Evolutionary conservation across 2,888 invertebrate genomes (phyloP).

Genomic region (Hecatera dysodea): DNA sequence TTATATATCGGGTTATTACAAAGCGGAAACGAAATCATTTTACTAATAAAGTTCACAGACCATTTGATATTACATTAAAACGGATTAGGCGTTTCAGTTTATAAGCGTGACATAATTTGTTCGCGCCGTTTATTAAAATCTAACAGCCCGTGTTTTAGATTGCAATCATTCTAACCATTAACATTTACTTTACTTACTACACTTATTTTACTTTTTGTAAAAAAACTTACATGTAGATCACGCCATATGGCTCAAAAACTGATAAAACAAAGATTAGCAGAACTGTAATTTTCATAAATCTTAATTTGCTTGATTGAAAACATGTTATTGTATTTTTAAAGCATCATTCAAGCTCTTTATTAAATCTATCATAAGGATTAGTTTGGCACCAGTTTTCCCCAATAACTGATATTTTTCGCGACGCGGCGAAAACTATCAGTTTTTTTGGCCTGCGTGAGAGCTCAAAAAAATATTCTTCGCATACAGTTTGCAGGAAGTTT

Average conservation of each 20-base stretch:
- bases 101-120: conserved; percentile 31
- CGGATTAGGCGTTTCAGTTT: conserved; percentile 25
- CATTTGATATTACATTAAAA: conserved; percentile 43
- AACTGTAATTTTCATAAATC: neutral
- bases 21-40: conserved; percentile 27
- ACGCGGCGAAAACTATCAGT: neutral
- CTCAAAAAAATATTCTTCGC: conserved; percentile 42
- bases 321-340: too few relatives aligned
- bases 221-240: too few relatives aligned
- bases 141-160: conserved; percentile 20
- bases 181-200: neutral
- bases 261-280: neutral
- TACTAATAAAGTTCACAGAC: conserved; percentile 28
- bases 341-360: neutral
- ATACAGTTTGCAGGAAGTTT: conserved; percentile 37
- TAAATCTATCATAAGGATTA: neutral
- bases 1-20: neutral
- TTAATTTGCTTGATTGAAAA: too few relatives aligned
- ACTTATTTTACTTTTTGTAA: too few relatives aligned
- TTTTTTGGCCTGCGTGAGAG: neutral
- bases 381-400: neutral
- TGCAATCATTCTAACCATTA: conserved; percentile 19
- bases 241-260: neutral
- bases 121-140: conserved; percentile 25
- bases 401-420: neutral